Evolutionary conservation across 2,888 invertebrate genomes (phyloP).

Genomic region (Pachydiplax longipennis): DNA sequence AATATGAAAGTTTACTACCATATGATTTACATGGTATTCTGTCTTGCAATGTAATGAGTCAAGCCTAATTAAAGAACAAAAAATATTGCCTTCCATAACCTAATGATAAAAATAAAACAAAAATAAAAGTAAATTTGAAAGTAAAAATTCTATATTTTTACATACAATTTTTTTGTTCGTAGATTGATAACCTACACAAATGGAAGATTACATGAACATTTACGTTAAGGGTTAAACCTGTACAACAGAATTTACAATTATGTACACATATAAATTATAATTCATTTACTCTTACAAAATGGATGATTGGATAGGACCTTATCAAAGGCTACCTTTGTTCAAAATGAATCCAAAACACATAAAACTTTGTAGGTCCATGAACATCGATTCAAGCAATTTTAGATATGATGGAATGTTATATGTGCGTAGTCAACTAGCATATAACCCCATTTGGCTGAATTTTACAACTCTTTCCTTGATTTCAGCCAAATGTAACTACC

Average conservation of each 20-base stretch:
- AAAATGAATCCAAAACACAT: not conserved
- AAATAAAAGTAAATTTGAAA: no score
- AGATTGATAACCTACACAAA: not conserved
- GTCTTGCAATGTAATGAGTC: no score
- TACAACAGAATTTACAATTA: constrained; percentile 37
- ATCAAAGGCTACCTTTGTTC: not conserved
- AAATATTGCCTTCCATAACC: no score
- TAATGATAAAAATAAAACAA: no score
- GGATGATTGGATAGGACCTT: not conserved
- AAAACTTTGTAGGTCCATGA: not conserved
- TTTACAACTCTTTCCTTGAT: not conserved
- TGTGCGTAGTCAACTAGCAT: not conserved
- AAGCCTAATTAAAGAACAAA: no score
- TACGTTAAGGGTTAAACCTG: not conserved
- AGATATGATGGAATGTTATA: not conserved
- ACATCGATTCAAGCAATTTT: not conserved
- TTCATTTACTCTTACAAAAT: not conserved
- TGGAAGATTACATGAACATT: not conserved
- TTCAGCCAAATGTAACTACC: not conserved
- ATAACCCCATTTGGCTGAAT: not conserved
- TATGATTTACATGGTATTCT: no score
- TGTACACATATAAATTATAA: constrained; percentile 12
- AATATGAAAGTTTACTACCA: no score
- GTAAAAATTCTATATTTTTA: no score
- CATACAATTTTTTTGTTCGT: no score